Evolutionary conservation across 2,797 vertebrate genomes (phyloP), one percentile per base, ranked within the genome.

Genomic region (Gadopsis bispinosus): DNA sequence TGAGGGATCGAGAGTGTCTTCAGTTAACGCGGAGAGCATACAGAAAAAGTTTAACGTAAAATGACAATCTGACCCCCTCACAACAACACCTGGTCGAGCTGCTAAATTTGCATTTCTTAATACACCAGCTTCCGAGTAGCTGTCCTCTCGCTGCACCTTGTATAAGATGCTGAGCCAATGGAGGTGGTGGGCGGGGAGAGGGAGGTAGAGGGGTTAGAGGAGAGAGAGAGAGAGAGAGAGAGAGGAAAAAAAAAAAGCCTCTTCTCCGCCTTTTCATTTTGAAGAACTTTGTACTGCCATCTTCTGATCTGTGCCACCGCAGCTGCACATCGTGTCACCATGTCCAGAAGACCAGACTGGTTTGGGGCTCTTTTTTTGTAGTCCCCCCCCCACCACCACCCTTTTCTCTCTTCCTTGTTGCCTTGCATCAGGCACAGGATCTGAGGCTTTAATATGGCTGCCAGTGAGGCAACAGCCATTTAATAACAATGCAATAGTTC

Each of bases 401-500:
- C 56, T 4, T 50, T 67, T 60, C 79, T 72, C 77, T 83, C 76
- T 71, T 87, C 87, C 79, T 86, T 48, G 47, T 70, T 82, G 83
- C 81, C 75, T 87, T 84, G 81, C 91, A 91, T 92, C 88, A 87
- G 91, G 82, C 92, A 83, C 66, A 87, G 84, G 88, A 93, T 93
- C 91, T 92, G 86, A 92, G 75, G 86, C 87, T 91, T 93, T 92
- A 94, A 94, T 94, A 94, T 93, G 93, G 89, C 91, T 92, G 93
- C 93, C 91, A 92, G 90, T 88, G 92, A 92, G 88, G 89, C 90
- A 91, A 93, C 84, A 91, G 90, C 92, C 92, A 92, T 93, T 94
- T 94, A 95, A 94, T 95, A 94, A 95, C 93, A 95, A 94, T 93
- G 94, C 90, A 91, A 94, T 93, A 93, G 92, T 92, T 91, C 86